Percentiles rank a stretch among this genome's conserved stretches.
Conservation (phyloP, 2,888 invertebrate species). For the Scrobipalpa costella region DNA sequence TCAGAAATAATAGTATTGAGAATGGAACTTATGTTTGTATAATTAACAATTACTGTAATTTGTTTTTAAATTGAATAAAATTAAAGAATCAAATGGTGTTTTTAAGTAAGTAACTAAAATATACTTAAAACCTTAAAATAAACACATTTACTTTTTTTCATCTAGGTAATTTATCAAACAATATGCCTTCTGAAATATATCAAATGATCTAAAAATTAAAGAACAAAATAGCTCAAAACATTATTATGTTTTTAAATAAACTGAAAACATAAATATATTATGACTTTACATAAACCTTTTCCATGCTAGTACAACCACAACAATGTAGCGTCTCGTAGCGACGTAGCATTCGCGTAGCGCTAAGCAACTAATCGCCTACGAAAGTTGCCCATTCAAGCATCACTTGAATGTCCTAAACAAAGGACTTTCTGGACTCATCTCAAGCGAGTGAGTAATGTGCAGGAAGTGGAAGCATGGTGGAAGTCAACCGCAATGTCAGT, state of each 20-base stretch:
- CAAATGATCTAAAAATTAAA: too few species aligned
- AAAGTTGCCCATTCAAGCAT: background rate
- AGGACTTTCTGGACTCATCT: background rate
- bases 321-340: constrained; percentile 10
- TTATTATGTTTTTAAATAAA: too few species aligned
- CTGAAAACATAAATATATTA: too few species aligned
- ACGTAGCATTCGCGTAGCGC: constrained; percentile 7
- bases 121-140: too few species aligned
- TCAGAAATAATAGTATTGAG: constrained; percentile 1
- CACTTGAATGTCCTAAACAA: background rate
- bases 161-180: too few species aligned
- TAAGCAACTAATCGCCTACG: background rate
- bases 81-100: too few species aligned
- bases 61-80: too few species aligned
- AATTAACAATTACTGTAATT: too few species aligned
- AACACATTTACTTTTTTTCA: too few species aligned
- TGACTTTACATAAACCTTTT: too few species aligned
- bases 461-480: constrained; percentile 59
- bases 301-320: background rate
- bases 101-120: background rate
- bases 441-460: constrained; percentile 24
- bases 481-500: constrained; percentile 72
- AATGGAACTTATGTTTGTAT: background rate
- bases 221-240: too few species aligned
- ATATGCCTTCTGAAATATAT: too few species aligned